Evolutionary conservation across 2,113 vertebrate genomes (phyloP).

Genomic region (Hypomesus transpacificus): DNA sequence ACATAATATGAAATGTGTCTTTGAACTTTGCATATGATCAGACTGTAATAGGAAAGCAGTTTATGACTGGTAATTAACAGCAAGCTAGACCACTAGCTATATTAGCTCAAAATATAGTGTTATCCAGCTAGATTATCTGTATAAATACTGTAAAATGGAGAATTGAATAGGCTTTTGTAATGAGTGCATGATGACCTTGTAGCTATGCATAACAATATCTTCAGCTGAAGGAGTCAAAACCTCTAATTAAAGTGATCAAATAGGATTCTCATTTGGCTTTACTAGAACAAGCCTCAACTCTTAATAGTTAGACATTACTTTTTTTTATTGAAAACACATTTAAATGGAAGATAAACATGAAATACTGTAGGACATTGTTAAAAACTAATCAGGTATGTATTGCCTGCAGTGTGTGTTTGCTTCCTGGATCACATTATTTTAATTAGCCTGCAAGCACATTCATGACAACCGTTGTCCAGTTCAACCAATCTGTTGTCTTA

Average conservation of each 20-base stretch:
- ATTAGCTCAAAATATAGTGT: background rate
- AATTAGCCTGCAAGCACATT: background rate
- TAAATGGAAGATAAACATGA: background rate
- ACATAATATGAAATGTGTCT: slow-evolving; percentile 9
- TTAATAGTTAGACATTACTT: background rate
- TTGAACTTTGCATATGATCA: slow-evolving; percentile 5
- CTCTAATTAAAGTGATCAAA: background rate
- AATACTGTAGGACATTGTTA: background rate
- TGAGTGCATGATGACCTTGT: background rate
- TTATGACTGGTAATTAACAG: slow-evolving; percentile 15
- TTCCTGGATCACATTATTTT: background rate
- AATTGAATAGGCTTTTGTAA: slow-evolving; percentile 2
- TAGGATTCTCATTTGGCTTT: background rate
- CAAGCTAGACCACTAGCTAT: background rate
- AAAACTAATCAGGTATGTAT: no score
- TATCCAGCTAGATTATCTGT: background rate
- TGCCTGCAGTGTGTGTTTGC: background rate
- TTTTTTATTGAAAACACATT: no score
- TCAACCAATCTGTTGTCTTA: slow-evolving; percentile 5
- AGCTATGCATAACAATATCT: background rate
- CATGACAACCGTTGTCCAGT: slow-evolving; percentile 3
- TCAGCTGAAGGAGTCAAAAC: background rate
- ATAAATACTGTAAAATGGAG: background rate
- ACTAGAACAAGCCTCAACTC: background rate
- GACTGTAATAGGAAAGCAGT: slow-evolving; percentile 5